Evolutionary conservation across 2,797 vertebrate genomes (phyloP).

Genomic region (Phyllotis vaccarum): DNA sequence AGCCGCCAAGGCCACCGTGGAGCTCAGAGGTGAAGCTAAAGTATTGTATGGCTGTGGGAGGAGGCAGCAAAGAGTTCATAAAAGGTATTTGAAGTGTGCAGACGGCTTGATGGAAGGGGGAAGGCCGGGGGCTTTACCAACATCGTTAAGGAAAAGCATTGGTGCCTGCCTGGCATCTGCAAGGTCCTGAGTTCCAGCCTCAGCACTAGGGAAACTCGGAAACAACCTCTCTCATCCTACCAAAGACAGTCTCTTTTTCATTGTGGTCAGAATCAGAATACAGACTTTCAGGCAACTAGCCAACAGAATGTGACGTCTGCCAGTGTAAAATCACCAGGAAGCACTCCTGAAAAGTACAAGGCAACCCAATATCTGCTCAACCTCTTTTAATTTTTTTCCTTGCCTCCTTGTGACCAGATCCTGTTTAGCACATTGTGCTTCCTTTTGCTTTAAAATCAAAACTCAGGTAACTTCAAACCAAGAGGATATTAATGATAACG

Average conservation of each 20-base stretch:
- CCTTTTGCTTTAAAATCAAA: constrained; percentile 38
- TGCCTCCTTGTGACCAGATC: background rate
- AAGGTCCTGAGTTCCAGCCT: background rate
- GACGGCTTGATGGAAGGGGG: background rate
- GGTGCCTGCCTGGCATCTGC: background rate
- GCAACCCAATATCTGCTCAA: background rate
- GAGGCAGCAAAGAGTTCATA: background rate
- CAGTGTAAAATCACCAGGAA: background rate
- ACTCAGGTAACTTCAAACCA: constrained; percentile 73
- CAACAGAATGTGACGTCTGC: background rate
- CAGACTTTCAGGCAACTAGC: background rate
- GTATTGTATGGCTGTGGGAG: background rate
- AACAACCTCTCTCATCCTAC: background rate
- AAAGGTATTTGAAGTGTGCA: background rate
- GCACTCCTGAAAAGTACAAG: constrained; percentile 60
- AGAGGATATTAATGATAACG: background rate
- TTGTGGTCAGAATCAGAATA: background rate
- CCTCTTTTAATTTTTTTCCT: background rate
- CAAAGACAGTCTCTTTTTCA: background rate
- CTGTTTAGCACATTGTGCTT: background rate
- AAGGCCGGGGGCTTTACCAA: background rate
- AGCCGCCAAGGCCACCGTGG: background rate
- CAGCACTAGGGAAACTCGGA: background rate
- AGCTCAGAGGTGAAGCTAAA: background rate
- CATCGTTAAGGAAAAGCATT: background rate